Evolutionary conservation across 2,888 invertebrate species (phyloP), one percentile per base, ranked within the genome.

Genomic region (Clusia tigrina): DNA sequence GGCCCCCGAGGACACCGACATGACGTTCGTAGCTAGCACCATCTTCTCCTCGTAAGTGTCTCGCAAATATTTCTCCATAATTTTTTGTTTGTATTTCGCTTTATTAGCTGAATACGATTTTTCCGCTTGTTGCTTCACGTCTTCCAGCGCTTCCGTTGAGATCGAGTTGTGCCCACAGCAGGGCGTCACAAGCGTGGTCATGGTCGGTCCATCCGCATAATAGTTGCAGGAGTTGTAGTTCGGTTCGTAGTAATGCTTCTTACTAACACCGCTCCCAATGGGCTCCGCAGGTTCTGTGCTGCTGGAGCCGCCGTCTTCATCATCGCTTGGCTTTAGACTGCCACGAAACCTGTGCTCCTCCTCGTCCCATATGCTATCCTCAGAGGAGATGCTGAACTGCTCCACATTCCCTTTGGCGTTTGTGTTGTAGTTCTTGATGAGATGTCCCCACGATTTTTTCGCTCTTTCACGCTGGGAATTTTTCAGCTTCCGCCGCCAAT

Each of bases 361-460:
- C 74, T 91, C 91, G 71, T 90, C 90, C 91, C 91, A 91, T 75
- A 91, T 91, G 82, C 91, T 91, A 78, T 91, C 91, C 65, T 90
- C 89, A 0, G 91, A 91, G 69, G 89, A 89, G 72, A 91, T 91
- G 80, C 91, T 91, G 80, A 91, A 91, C 78, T 91, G 91, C 75
- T 92, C 91, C 5, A 91, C 91, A 80, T 91, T 92, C 12, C 91
- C 91, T 66, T 89, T 89, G 0, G 91, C 91, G 69, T 90, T 89
- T 67, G 87, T 88, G 78, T 91, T 91, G 83, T 91, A 91, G 10
- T 90, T 88, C 66, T 84, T 84, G 25, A 84, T 91, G 3, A 91
- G 85, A 78, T 90, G 89, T 1, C 90, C 90, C 91, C 91, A 91
- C 0, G 91, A 90, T 73, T 88, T 88, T 72, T 88, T 87, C 65